phyloP scores from a whole-genome alignment of 2,797 vertebrate genomes.

The Arremon brunneinucha region DNA sequence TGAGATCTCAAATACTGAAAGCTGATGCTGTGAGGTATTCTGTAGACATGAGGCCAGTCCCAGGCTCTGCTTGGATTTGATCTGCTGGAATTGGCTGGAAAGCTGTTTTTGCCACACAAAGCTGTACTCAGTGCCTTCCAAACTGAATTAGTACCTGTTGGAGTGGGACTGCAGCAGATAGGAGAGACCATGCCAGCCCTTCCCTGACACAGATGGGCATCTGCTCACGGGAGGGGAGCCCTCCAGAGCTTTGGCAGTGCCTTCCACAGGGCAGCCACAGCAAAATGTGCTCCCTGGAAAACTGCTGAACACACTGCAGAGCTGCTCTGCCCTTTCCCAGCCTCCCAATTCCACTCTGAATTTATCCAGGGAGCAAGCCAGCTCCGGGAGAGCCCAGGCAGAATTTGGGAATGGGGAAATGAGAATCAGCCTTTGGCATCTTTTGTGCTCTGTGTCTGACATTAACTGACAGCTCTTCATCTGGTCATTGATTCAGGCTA shows the following conservation, averaged over 20 bases:
- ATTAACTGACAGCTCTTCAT: background rate
- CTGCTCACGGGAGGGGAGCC: background rate
- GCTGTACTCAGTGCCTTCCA: background rate
- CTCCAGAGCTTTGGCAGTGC: background rate
- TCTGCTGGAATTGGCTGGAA: background rate
- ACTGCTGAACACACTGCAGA: background rate
- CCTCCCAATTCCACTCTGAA: background rate
- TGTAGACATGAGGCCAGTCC: background rate
- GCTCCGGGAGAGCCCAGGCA: background rate
- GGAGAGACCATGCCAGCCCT: background rate
- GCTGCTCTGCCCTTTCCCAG: background rate
- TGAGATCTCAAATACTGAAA: background rate
- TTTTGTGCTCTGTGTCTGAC: background rate
- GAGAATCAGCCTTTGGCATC: background rate
- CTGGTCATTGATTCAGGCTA: background rate
- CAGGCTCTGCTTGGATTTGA: background rate
- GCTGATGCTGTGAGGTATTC: background rate
- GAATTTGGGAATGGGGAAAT: background rate
- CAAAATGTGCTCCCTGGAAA: background rate
- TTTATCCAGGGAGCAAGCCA: background rate
- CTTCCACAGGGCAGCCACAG: background rate
- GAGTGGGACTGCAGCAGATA: background rate
- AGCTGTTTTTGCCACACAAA: background rate
- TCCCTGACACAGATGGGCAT: background rate
- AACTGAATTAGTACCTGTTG: background rate